These are phyloP conservation scores for Cybosia mesomella DNA, from an alignment of 2,888 invertebrate species.

Conservation along the genomic window DNA sequence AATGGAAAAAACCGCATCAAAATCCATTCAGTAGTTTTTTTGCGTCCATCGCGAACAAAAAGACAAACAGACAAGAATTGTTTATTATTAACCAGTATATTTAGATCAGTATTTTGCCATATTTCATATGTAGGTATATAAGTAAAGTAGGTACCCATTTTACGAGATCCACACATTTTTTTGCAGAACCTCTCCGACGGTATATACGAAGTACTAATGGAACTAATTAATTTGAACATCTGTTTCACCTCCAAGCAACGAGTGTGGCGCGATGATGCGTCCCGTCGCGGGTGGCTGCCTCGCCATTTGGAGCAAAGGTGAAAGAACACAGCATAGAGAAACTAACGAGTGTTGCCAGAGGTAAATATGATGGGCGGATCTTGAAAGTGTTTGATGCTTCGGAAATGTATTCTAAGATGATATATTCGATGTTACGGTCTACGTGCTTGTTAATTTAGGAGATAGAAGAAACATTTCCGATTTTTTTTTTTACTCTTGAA, in stretches of 20 bases:
- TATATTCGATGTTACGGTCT: conserved; percentile 20
- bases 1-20: no score
- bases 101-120: no score
- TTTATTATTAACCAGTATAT: no score
- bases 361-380: conserved; percentile 20
- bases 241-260: conserved; percentile 21
- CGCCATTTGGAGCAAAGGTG: conserved; percentile 83
- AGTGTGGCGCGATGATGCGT: conserved; percentile 68
- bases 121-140: background rate
- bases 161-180: no score
- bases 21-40: no score
- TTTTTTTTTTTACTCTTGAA: no score
- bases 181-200: background rate
- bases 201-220: background rate
- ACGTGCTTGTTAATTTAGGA: background rate
- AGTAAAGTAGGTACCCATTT: no score
- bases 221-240: conserved; percentile 15
- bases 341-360: conserved; percentile 13
- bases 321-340: conserved; percentile 70
- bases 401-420: conserved; percentile 9
- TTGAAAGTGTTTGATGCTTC: conserved; percentile 14
- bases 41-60: no score
- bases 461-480: background rate
- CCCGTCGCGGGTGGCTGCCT: conserved; percentile 75
- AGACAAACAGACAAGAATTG: background rate